A percentile compares a stretch with the other conserved stretches of the same genome.
These are phyloP conservation scores for Ellobium chinense DNA, from an alignment of 2,888 invertebrate species.

Conservation along the genomic window DNA sequence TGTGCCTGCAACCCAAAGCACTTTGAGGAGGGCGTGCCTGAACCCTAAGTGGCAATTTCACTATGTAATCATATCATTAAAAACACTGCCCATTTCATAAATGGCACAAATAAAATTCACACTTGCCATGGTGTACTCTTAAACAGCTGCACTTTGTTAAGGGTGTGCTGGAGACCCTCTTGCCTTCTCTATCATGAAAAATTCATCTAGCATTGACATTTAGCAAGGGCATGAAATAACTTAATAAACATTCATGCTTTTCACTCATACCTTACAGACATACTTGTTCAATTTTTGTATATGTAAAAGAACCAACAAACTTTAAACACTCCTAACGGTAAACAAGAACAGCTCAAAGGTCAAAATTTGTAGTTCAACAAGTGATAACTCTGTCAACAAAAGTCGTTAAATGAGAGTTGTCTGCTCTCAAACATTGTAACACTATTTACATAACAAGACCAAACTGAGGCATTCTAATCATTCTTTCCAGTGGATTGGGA, in stretches of 20 bases:
- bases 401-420: neutral
- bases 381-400: neutral
- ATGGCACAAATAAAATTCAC: no score
- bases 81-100: no score
- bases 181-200: neutral
- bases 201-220: neutral
- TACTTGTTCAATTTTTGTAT: no score
- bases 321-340: no score
- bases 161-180: slow-evolving; percentile 21
- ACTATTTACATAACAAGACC: neutral
- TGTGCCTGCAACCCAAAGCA: slow-evolving; percentile 7
- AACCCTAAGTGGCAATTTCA: neutral
- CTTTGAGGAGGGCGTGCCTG: slow-evolving; percentile 22
- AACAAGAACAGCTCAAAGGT: neutral
- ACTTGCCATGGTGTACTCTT: no score
- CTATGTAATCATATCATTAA: neutral
- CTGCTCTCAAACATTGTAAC: neutral
- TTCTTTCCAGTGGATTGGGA: no score
- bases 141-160: slow-evolving; percentile 35
- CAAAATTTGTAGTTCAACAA: no score
- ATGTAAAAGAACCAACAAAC: no score
- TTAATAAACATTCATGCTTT: neutral
- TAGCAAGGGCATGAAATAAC: neutral
- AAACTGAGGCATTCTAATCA: neutral
- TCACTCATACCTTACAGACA: neutral